Evolutionary conservation across 2,113 vertebrate species (phyloP), one percentile per base, ranked within the genome.

Genomic region (Acrocephalus kingi): DNA sequence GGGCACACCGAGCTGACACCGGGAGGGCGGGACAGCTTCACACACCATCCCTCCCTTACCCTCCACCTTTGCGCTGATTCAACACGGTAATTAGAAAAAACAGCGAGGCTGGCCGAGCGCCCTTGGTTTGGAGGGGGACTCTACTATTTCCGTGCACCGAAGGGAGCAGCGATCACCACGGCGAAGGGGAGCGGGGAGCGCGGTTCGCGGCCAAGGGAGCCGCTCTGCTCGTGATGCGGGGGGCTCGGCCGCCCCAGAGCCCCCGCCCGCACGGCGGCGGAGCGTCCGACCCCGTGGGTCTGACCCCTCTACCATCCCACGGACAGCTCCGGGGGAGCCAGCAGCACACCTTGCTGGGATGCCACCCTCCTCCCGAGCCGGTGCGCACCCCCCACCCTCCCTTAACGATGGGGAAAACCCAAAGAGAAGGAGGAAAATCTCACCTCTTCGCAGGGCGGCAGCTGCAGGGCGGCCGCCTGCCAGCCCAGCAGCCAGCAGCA

Each of bases 381-480:
- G 75, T 52, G 55, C 61, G 14, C 24, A 8, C 6, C 28, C 27
- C 45, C n/a, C 12, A 7, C 2, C 39, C 30, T 5, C 30, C 67
- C n/a, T 83, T 11, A 35, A 0, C 31, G 35, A 81, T 18, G 14
- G 35, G 45, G 45, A 89, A 95, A 90, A 41, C 5, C 88, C 84
- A 15, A 11, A 31, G 58, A 55, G 62, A 33, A 69, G 16, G 31
- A 79, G 76, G 18, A 77, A 96, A 96, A 97, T 76, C 97, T 98
- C 97, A 98, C 98, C 98, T 98, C 98, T 93, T 88, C 93, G 90
- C 98, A 98, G 56, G 96, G 97, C 39, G 97, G 97, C 83, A 93
- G 87, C 95, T 94, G 97, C 61, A 80, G 89, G 77, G 96, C 49
- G 75, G 96, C 97, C 86, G 96, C 95, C 51, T 86, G 97, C 83